Conservation (phyloP, 1,140 invertebrate genomes). For the Drosophila parabipectinata region DNA sequence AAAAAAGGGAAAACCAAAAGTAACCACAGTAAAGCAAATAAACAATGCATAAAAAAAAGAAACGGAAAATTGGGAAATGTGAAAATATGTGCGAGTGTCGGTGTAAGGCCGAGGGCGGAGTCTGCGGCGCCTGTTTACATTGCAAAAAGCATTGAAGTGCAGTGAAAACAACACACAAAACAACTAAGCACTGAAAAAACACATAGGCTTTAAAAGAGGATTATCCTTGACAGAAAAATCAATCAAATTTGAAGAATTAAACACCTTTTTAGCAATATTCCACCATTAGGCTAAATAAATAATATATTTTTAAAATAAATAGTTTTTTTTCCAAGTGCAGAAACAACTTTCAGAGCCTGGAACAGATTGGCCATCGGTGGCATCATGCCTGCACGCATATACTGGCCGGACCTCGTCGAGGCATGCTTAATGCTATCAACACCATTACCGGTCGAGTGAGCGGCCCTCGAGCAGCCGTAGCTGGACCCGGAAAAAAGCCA, state of each 20-base stretch:
- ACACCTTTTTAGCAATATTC: too few species aligned
- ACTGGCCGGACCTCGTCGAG: conserved; percentile 50
- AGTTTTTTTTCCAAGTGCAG: conserved; percentile 1
- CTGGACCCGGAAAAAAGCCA: not conserved
- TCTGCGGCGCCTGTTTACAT: conserved; percentile 69
- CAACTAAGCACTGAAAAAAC: conserved; percentile 24
- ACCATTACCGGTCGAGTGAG: conserved; percentile 66
- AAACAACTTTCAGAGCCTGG: not conserved
- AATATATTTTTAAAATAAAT: not conserved
- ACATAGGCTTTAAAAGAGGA: too few species aligned
- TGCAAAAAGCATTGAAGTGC: conserved; percentile 81
- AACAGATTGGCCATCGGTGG: conserved; percentile 61
- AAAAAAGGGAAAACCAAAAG: conserved; percentile 40
- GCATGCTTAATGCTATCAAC: conserved; percentile 77
- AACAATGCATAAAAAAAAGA: conserved; percentile 50
- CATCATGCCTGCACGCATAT: conserved; percentile 62
- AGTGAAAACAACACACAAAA: conserved; percentile 68
- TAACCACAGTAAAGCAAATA: conserved; percentile 76
- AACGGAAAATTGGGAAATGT: conserved; percentile 42
- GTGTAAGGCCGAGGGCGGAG: conserved; percentile 18
- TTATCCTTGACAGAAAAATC: too few species aligned
- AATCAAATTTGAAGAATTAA: not conserved
- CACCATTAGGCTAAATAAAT: too few species aligned
- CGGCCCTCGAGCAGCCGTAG: conserved; percentile 44
- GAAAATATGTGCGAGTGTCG: conserved; percentile 65